phyloP scores from a whole-genome alignment of 2,888 invertebrate genomes.

The Sericinus montela region DNA sequence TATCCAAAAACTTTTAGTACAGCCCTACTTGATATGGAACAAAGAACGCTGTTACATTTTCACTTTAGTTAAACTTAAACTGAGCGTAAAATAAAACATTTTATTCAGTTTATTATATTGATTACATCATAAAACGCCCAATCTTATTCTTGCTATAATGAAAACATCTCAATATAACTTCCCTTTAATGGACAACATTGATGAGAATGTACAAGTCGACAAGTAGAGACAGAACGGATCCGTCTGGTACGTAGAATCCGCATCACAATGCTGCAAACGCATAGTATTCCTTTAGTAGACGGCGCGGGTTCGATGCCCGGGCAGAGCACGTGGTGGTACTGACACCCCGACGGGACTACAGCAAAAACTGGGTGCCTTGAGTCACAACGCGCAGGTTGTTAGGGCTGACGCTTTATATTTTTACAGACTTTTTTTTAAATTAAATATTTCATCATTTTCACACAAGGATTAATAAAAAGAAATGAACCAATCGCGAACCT shows the following conservation, averaged over 20 bases:
- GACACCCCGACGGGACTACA: conserved; percentile 50
- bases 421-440: neutral
- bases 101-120: no score
- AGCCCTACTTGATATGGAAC: no score
- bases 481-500: no score
- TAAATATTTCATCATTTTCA: no score
- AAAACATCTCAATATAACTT: neutral
- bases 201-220: conserved; percentile 1
- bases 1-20: no score
- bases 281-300: conserved; percentile 61
- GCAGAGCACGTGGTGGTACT: conserved; percentile 54
- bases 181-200: neutral
- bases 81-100: no score
- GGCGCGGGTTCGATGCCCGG: conserved; percentile 60
- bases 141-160: neutral
- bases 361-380: conserved; percentile 61
- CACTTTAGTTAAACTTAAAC: no score
- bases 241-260: conserved; percentile 7
- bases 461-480: no score
- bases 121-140: no score
- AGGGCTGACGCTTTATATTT: neutral
- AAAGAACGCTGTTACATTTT: no score
- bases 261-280: conserved; percentile 35
- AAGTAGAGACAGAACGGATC: conserved; percentile 6
- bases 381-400: conserved; percentile 31